Percentiles rank a stretch among this genome's conserved stretches.
Evolutionary conservation across 2,888 invertebrate genomes (phyloP).

Genomic region (Busseola fusca): DNA sequence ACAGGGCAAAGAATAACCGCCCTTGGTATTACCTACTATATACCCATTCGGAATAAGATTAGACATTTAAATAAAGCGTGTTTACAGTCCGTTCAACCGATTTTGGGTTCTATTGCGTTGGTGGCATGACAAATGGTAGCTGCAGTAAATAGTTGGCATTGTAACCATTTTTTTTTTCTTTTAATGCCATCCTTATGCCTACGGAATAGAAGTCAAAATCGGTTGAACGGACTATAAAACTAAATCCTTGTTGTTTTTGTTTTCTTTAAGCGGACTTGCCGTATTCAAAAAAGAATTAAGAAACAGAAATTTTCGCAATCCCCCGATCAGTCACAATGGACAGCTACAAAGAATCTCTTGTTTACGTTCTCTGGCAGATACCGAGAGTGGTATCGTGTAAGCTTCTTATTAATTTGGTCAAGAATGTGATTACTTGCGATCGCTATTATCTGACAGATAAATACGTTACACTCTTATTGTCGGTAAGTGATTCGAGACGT

Average conservation of each 20-base stretch:
- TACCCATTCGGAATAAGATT: too few species aligned
- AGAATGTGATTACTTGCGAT: constrained; percentile 41
- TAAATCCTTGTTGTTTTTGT: too few species aligned
- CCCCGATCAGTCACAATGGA: background rate
- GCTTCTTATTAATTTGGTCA: constrained; percentile 47
- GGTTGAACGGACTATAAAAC: too few species aligned
- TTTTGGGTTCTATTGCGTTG: too few species aligned
- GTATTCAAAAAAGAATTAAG: background rate
- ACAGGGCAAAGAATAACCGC: background rate
- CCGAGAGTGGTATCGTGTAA: constrained; percentile 34
- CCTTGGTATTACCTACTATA: background rate
- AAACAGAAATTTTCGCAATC: background rate
- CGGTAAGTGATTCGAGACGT: background rate
- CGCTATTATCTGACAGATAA: constrained; percentile 37
- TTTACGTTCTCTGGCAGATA: constrained; percentile 61
- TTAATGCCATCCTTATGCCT: too few species aligned
- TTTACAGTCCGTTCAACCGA: too few species aligned
- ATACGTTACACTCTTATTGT: background rate
- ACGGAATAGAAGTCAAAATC: too few species aligned
- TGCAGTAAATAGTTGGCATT: too few species aligned
- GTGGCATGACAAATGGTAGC: too few species aligned
- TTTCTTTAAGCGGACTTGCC: background rate
- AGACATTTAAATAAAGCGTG: too few species aligned
- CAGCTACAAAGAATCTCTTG: constrained; percentile 54
- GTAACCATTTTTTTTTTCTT: too few species aligned